Percentiles rank a stretch among this genome's conserved stretches.
phyloP scores from a whole-genome alignment of 1,140 invertebrate genomes.

The Venturia canescens region DNA sequence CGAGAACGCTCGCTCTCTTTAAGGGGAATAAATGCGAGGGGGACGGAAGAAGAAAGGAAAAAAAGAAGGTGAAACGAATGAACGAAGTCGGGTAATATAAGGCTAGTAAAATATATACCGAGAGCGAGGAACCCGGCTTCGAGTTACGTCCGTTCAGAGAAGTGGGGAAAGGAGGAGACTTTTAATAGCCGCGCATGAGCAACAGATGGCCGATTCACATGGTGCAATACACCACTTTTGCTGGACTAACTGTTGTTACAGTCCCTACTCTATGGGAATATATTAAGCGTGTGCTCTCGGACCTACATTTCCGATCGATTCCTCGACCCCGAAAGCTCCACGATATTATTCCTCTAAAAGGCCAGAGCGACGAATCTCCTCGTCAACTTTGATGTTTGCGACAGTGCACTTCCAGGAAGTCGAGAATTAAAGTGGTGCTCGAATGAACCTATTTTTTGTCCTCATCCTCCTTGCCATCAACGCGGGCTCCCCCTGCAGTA shows the following conservation, averaged over 20 bases:
- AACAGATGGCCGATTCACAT: conserved; percentile 61
- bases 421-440: not conserved
- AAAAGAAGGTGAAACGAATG: conserved; percentile 54
- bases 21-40: conserved; percentile 37
- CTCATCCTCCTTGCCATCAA: not conserved
- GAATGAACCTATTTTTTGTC: conserved; percentile 3
- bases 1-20: conserved; percentile 14
- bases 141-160: conserved; percentile 54
- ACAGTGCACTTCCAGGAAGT: no score
- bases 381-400: no score
- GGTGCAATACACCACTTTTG: conserved; percentile 32
- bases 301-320: not conserved
- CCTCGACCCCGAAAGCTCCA: not conserved
- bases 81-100: conserved; percentile 54
- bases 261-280: conserved; percentile 18
- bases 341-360: no score
- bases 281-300: conserved; percentile 30
- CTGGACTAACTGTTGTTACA: not conserved
- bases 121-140: conserved; percentile 45
- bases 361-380: no score
- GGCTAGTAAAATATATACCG: conserved; percentile 50
- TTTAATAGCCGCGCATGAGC: conserved; percentile 51
- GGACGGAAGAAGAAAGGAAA: conserved; percentile 28
- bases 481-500: not conserved
- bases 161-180: conserved; percentile 34